These are phyloP conservation scores for Knipowitschia caucasica DNA, from an alignment of 2,797 vertebrate species.

Conservation along the genomic window DNA sequence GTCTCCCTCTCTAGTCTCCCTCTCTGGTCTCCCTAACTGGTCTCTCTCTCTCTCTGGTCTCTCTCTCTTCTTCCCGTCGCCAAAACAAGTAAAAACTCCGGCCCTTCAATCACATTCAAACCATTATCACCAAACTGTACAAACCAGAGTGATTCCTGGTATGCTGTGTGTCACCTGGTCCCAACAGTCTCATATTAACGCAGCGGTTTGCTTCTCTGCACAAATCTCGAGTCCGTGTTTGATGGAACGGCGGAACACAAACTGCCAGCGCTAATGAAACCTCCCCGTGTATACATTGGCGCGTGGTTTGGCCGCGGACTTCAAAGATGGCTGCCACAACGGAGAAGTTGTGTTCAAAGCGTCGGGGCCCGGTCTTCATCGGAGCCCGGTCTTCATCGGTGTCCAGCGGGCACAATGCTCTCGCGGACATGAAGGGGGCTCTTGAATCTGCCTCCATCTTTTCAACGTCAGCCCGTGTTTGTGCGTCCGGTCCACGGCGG, in stretches of 20 bases:
- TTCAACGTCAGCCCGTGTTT: slow-evolving; percentile 81
- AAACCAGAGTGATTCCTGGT: too few species aligned
- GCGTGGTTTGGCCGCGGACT: slow-evolving; percentile 42
- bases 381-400: slow-evolving; percentile 73
- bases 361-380: slow-evolving; percentile 69
- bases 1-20: too few species aligned
- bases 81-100: too few species aligned
- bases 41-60: too few species aligned
- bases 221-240: background rate
- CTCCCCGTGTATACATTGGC: slow-evolving; percentile 39
- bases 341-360: slow-evolving; percentile 51
- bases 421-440: slow-evolving; percentile 42
- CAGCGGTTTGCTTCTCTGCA: background rate
- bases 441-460: slow-evolving; percentile 69
- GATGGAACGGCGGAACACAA: background rate
- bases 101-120: too few species aligned
- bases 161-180: too few species aligned
- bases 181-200: too few species aligned
- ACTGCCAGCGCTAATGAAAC: slow-evolving; percentile 19
- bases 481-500: slow-evolving; percentile 74
- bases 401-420: slow-evolving; percentile 70
- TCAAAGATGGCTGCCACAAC: slow-evolving; percentile 47
- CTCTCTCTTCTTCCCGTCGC: too few species aligned
- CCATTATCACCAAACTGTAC: too few species aligned
- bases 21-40: too few species aligned